A percentile compares a stretch with the other conserved stretches of the same genome.
Evolutionary conservation across 2,113 vertebrate species (phyloP).

Genomic region (Heliornis fulica): DNA sequence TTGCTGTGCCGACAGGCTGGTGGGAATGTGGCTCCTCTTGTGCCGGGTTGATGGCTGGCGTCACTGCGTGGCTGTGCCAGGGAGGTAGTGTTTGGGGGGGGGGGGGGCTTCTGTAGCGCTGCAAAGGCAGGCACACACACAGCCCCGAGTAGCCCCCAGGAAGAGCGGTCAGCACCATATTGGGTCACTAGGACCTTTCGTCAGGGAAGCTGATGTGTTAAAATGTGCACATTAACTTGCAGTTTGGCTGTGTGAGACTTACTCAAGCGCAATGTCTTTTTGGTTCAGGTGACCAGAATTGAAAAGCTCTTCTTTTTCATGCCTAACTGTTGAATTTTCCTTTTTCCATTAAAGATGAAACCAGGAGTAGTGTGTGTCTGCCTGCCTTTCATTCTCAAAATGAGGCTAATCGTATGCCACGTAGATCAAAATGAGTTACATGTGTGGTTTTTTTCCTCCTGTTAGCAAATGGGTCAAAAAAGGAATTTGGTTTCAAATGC

Average conservation of each 20-base stretch:
- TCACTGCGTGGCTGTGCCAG: neutral
- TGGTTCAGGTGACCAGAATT: neutral
- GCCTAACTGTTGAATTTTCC: neutral
- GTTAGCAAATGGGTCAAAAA: neutral
- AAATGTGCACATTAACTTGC: rapidly evolving
- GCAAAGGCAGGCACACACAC: neutral
- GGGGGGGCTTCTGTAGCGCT: neutral
- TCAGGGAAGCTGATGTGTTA: neutral
- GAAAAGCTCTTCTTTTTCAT: neutral
- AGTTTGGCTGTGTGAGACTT: neutral
- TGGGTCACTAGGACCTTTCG: neutral
- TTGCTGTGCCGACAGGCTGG: neutral
- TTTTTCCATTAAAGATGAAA: neutral
- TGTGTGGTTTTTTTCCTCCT: neutral
- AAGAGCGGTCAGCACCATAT: neutral
- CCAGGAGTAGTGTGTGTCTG: neutral
- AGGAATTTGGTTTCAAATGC: neutral
- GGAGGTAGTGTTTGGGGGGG: neutral
- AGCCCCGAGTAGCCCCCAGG: neutral
- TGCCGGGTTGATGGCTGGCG: rapidly evolving
- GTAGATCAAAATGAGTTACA: rapidly evolving
- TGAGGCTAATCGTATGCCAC: neutral
- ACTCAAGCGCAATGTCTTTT: neutral
- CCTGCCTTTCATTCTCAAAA: neutral
- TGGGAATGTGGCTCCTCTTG: neutral